Conservation (phyloP, 2,113 vertebrate genomes). For the Excalfactoria chinensis region DNA sequence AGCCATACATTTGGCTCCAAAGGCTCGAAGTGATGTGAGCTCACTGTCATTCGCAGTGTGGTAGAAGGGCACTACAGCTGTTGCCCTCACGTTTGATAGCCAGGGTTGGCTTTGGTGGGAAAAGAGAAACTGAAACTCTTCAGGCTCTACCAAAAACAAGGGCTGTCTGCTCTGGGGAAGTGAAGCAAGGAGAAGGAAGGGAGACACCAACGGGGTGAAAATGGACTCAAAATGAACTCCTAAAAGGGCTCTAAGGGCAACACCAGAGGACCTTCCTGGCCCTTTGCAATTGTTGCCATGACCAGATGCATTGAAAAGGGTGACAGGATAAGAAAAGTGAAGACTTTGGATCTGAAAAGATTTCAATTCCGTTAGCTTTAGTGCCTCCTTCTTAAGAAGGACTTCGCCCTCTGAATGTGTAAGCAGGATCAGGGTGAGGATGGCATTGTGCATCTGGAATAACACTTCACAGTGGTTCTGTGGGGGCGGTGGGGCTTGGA, state of each 20-base stretch:
- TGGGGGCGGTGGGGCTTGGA: slow-evolving; percentile 29
- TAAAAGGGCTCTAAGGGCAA: neutral
- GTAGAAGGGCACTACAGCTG: neutral
- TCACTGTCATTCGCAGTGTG: neutral
- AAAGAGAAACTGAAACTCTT: neutral
- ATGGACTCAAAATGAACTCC: neutral
- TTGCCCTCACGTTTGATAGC: fast-evolving
- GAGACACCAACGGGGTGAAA: neutral
- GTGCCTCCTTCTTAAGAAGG: neutral
- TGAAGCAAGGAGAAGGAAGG: neutral
- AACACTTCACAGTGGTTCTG: neutral
- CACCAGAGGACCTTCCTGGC: neutral
- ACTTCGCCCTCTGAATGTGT: neutral
- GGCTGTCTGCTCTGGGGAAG: neutral
- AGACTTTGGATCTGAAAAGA: neutral
- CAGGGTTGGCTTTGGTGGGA: neutral
- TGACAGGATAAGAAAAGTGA: neutral
- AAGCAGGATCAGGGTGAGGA: neutral
- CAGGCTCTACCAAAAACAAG: neutral
- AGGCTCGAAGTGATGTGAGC: neutral
- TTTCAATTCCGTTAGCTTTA: neutral
- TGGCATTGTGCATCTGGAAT: slow-evolving; percentile 36
- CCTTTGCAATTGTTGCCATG: neutral
- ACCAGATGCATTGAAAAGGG: neutral
- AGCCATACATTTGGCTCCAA: neutral